A percentile compares a stretch with the other conserved stretches of the same genome.
phyloP scores from a whole-genome alignment of 2,888 invertebrate species.

The Drosophila melanosoma region DNA sequence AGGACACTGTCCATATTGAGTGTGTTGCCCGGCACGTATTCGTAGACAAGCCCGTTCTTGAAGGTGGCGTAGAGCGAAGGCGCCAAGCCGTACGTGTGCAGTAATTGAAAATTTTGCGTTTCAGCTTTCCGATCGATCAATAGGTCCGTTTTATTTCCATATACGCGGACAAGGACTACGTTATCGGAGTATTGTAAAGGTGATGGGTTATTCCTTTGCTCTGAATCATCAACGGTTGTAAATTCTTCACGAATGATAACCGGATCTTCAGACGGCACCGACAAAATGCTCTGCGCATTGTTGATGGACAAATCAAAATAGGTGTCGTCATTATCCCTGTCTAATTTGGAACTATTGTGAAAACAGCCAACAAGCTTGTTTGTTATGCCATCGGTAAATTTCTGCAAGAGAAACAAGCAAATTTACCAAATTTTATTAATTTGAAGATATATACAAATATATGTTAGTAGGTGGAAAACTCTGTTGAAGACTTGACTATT shows the following conservation, averaged over 20 bases:
- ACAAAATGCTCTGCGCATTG: conserved; percentile 50
- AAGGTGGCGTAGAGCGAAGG: conserved; percentile 96
- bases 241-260: conserved; percentile 55
- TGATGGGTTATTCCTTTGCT: conserved; percentile 70
- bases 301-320: conserved; percentile 50
- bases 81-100: conserved; percentile 91
- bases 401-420: conserved; percentile 86
- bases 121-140: conserved; percentile 95
- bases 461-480: not conserved
- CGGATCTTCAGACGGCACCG: conserved; percentile 51
- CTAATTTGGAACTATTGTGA: conserved; percentile 75
- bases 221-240: conserved; percentile 37
- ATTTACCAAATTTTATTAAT: conserved; percentile 12
- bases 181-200: conserved; percentile 84
- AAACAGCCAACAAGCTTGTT: conserved; percentile 95
- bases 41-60: conserved; percentile 96
- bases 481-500: not conserved
- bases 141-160: conserved; percentile 96
- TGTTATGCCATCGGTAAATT: conserved; percentile 97
- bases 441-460: not conserved
- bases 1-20: conserved; percentile 88
- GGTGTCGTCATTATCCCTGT: conserved; percentile 56
- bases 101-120: conserved; percentile 87
- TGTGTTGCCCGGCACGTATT: conserved; percentile 93
- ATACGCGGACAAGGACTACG: conserved; percentile 94